Evolutionary conservation across 2,797 vertebrate species (phyloP).

Genomic region (Ciconia nigra): DNA sequence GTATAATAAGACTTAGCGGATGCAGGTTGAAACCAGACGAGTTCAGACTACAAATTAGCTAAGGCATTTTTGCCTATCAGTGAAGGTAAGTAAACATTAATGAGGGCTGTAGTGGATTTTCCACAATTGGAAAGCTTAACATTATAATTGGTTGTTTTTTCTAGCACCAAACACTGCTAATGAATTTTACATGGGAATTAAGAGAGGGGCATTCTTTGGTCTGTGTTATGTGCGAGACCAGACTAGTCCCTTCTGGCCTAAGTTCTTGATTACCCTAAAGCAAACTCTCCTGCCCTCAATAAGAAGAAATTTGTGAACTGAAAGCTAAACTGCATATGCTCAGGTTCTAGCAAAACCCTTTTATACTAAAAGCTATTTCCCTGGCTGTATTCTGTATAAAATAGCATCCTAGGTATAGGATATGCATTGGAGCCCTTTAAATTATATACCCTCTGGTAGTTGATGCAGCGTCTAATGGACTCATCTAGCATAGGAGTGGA

Average conservation of each 20-base stretch:
- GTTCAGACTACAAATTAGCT: constrained; percentile 15
- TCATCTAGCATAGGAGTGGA: not conserved
- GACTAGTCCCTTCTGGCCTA: not conserved
- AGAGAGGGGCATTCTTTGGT: not conserved
- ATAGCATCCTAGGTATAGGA: not conserved
- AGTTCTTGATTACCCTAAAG: not conserved
- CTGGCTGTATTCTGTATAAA: not conserved
- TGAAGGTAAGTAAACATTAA: constrained; percentile 43
- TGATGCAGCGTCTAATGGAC: not conserved
- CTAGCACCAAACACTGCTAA: not conserved
- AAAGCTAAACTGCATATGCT: not conserved
- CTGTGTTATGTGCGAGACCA: not conserved
- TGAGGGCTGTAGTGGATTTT: not conserved
- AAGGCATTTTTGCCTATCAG: constrained; percentile 19
- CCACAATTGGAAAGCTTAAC: constrained; percentile 5
- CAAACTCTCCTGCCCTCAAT: not conserved
- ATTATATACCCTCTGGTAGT: not conserved
- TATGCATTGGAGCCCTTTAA: not conserved
- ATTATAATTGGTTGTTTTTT: not conserved
- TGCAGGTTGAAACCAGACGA: not conserved
- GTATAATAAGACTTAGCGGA: not conserved
- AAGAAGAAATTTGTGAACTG: not conserved
- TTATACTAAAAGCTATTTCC: not conserved
- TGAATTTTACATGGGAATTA: not conserved
- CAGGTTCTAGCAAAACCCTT: not conserved